Conservation (phyloP, 2,888 invertebrate genomes). For the Neoascia interrupta region DNA sequence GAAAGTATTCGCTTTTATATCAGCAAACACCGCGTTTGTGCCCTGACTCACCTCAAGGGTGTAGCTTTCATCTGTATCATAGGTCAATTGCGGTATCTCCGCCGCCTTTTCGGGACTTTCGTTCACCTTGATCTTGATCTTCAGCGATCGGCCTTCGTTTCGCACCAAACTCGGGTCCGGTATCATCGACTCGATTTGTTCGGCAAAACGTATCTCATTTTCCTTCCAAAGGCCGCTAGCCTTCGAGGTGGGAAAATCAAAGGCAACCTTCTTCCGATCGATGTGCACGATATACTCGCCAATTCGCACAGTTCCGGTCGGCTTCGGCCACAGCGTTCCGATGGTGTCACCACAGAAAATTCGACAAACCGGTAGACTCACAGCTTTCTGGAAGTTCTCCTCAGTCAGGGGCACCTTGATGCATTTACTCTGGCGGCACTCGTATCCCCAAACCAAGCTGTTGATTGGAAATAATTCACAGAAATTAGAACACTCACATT, state of each 20-base stretch:
- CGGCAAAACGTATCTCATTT: constrained; percentile 78
- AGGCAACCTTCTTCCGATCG: constrained; percentile 77
- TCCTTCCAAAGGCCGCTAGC: constrained; percentile 74
- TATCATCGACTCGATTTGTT: constrained; percentile 75
- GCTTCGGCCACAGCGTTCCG: constrained; percentile 80
- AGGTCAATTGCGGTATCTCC: constrained; percentile 76
- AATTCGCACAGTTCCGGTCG: constrained; percentile 79
- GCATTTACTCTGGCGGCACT: constrained; percentile 75
- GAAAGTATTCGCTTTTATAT: constrained; percentile 81
- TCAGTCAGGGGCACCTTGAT: constrained; percentile 76
- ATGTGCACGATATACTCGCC: constrained; percentile 79
- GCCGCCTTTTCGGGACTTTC: constrained; percentile 59
- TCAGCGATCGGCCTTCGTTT: constrained; percentile 79
- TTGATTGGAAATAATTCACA: too few relatives aligned
- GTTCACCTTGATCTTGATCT: constrained; percentile 77
- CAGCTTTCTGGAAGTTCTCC: constrained; percentile 75
- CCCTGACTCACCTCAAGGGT: constrained; percentile 74
- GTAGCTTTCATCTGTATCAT: constrained; percentile 83
- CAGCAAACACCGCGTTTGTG: constrained; percentile 79
- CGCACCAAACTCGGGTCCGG: constrained; percentile 73
- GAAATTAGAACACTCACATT: constrained; percentile 6
- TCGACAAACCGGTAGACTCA: constrained; percentile 80
- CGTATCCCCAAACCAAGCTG: constrained; percentile 76
- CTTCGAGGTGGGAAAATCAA: constrained; percentile 74
- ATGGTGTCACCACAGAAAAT: constrained; percentile 80